Conservation (phyloP, 2,113 vertebrate species). For the Tenebrosternarchus preto region DNA sequence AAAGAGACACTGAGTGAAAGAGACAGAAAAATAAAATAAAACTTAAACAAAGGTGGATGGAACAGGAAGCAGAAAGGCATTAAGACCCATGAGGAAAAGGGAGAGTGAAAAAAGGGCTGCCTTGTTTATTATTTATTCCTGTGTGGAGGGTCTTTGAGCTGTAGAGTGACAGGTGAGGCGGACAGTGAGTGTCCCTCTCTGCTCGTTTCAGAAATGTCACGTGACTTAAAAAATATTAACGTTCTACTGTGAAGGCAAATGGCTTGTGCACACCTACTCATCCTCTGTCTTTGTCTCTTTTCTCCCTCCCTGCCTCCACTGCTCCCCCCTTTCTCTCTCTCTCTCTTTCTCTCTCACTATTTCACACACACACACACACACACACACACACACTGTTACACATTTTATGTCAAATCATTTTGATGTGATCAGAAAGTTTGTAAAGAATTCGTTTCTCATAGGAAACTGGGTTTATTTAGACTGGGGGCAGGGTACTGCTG, state of each 20-base stretch:
- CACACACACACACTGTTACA: no score
- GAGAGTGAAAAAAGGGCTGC: conserved; percentile 45
- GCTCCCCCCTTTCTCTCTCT: neutral
- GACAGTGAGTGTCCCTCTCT: conserved; percentile 43
- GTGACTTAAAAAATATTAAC: conserved; percentile 44
- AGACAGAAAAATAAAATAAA: conserved; percentile 33
- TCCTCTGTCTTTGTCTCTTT: neutral
- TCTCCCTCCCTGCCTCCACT: neutral
- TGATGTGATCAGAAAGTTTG: no score
- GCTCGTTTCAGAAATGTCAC: conserved; percentile 50
- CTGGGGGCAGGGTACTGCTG: neutral
- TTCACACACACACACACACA: neutral
- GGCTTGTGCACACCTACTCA: conserved; percentile 37
- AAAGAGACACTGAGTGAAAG: conserved; percentile 13
- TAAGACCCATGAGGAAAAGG: conserved; percentile 42
- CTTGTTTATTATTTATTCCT: conserved; percentile 56
- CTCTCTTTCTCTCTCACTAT: neutral
- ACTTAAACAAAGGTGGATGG: conserved; percentile 10
- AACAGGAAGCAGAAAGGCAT: conserved; percentile 37
- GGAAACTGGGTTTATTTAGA: conserved; percentile 21
- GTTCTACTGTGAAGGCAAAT: conserved; percentile 36
- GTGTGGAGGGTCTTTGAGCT: conserved; percentile 57
- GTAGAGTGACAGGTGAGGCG: conserved; percentile 55
- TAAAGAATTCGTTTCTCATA: no score
- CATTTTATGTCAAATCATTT: neutral